Evolutionary conservation across 2,797 vertebrate genomes (phyloP).

Genomic region (Mormyrus proboscirostris): DNA sequence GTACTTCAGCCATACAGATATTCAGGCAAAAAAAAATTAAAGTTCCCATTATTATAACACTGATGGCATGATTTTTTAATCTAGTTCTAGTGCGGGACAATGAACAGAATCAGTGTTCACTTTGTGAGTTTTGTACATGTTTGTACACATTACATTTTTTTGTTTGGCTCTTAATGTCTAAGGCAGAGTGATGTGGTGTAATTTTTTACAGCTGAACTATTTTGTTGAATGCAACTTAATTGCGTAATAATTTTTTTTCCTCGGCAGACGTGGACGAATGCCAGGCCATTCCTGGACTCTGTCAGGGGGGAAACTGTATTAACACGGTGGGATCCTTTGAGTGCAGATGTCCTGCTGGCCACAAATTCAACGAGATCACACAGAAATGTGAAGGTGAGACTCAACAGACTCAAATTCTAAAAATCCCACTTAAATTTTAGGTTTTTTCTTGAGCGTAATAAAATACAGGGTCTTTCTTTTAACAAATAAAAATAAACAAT

Average conservation of each 20-base stretch:
- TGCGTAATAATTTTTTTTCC: conserved; percentile 37
- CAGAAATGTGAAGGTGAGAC: conserved; percentile 96
- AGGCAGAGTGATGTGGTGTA: background rate
- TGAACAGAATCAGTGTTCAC: background rate
- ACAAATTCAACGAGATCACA: conserved; percentile 91
- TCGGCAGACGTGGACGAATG: conserved; percentile 93
- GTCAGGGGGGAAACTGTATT: conserved; percentile 96
- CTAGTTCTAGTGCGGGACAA: background rate
- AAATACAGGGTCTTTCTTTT: background rate
- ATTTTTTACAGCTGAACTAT: conserved; percentile 15
- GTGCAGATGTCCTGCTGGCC: conserved; percentile 97
- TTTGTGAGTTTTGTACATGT: background rate
- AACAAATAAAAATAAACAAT: background rate
- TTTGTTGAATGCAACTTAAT: conserved; percentile 22
- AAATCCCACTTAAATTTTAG: background rate
- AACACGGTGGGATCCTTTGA: conserved; percentile 99
- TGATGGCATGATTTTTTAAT: background rate
- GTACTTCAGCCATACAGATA: background rate
- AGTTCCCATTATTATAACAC: background rate
- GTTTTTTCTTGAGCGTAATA: background rate
- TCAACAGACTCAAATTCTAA: conserved; percentile 21
- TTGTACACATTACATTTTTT: background rate
- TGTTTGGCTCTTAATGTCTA: background rate
- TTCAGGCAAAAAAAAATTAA: background rate
- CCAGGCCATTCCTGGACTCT: conserved; percentile 97